Evolutionary conservation across 1,140 invertebrate species (phyloP).

Genomic region (Rhopalosiphum padi): DNA sequence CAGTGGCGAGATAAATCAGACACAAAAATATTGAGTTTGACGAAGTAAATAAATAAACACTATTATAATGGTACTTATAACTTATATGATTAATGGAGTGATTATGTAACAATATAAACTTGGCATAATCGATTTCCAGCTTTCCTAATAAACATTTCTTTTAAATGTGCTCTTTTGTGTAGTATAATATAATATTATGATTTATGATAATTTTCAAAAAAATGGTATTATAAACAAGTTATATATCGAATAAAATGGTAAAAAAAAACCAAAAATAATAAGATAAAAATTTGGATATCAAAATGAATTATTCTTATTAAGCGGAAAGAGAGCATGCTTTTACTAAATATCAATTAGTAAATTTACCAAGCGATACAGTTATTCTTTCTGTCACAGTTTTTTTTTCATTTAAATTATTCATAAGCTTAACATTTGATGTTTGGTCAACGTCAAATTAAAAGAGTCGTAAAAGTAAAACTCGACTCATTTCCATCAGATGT

Average conservation of each 20-base stretch:
- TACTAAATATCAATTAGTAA: background rate
- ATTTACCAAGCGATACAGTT: background rate
- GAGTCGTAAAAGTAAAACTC: background rate
- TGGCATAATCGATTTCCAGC: background rate
- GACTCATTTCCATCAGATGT: background rate
- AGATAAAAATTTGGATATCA: background rate
- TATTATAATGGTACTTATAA: background rate
- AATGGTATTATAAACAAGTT: background rate
- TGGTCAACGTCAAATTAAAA: background rate
- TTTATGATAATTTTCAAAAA: background rate
- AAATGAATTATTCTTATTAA: background rate
- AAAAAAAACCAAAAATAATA: background rate
- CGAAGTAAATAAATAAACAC: background rate
- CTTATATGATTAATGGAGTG: background rate
- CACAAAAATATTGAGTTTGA: background rate
- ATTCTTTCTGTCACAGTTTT: background rate
- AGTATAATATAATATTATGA: too few species aligned
- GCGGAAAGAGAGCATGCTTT: background rate
- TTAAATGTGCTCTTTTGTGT: too few species aligned
- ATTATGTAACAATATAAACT: background rate
- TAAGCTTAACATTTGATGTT: background rate
- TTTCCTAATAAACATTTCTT: background rate
- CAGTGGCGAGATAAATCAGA: background rate
- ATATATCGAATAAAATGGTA: background rate
- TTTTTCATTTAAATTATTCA: background rate